These are phyloP conservation scores for Camelus bactrianus DNA, from an alignment of 2,113 vertebrate species.

Conservation along the genomic window DNA sequence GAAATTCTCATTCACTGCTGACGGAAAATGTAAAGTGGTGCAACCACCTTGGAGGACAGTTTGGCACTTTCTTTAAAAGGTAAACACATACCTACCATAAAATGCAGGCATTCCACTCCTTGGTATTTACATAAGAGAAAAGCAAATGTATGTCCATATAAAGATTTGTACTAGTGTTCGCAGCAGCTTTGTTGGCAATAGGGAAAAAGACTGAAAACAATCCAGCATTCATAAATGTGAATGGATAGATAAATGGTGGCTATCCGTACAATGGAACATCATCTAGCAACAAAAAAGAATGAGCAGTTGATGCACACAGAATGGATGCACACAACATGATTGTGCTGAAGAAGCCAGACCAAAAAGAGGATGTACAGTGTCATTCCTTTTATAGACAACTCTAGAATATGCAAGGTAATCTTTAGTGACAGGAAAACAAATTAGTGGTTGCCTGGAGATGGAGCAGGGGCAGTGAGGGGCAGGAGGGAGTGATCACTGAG, in stretches of 20 bases:
- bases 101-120: not conserved
- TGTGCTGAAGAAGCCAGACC: not conserved
- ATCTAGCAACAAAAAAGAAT: not conserved
- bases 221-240: not conserved
- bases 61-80: not conserved
- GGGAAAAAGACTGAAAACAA: not conserved
- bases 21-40: not conserved
- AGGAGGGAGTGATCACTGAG: not conserved
- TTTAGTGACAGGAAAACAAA: not conserved
- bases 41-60: not conserved
- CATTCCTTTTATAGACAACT: not conserved
- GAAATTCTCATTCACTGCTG: not conserved
- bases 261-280: not conserved
- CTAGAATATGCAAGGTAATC: not conserved
- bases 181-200: not conserved
- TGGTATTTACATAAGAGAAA: not conserved
- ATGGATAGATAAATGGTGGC: not conserved
- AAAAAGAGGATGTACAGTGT: not conserved
- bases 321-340: not conserved
- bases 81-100: not conserved
- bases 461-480: no score
- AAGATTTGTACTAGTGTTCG: not conserved
- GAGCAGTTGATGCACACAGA: not conserved
- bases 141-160: not conserved
- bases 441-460: not conserved